Percentiles rank a stretch among this genome's conserved stretches.
Evolutionary conservation across 2,888 invertebrate genomes (phyloP).

Genomic region (Nineta flava): DNA sequence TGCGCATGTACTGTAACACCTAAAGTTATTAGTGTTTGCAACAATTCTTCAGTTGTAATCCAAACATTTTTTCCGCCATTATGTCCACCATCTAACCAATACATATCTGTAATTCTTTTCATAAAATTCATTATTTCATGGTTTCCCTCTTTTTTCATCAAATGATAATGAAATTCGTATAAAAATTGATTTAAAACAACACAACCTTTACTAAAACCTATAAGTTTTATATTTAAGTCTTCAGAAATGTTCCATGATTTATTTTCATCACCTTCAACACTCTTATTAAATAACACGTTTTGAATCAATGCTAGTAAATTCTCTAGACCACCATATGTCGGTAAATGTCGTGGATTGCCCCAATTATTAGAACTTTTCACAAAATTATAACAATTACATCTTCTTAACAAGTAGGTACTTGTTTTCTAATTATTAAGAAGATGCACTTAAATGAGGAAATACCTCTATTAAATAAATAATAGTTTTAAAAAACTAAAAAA

Average conservation of each 20-base stretch:
- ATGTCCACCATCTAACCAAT: slow-evolving; percentile 86
- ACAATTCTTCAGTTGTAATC: slow-evolving; percentile 59
- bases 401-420: too few species aligned
- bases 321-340: slow-evolving; percentile 50
- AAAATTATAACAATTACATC: too few species aligned
- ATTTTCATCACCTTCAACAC: too few species aligned
- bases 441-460: too few species aligned
- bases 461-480: too few species aligned
- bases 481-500: too few species aligned
- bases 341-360: slow-evolving; percentile 68
- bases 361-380: slow-evolving; percentile 56
- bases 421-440: too few species aligned
- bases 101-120: slow-evolving; percentile 56
- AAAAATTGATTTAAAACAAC: slow-evolving; percentile 83
- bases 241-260: slow-evolving; percentile 31
- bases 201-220: slow-evolving; percentile 88
- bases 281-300: slow-evolving; percentile 34
- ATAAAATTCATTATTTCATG: slow-evolving; percentile 44
- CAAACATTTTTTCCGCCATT: slow-evolving; percentile 78
- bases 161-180: slow-evolving; percentile 70
- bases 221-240: slow-evolving; percentile 40
- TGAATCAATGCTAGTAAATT: slow-evolving; percentile 53
- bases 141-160: slow-evolving; percentile 46
- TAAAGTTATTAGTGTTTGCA: slow-evolving; percentile 56
- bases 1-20: slow-evolving; percentile 58